These are phyloP conservation scores for Oenanthe oenanthe DNA, from an alignment of 2,113 vertebrate species.

Conservation along the genomic window DNA sequence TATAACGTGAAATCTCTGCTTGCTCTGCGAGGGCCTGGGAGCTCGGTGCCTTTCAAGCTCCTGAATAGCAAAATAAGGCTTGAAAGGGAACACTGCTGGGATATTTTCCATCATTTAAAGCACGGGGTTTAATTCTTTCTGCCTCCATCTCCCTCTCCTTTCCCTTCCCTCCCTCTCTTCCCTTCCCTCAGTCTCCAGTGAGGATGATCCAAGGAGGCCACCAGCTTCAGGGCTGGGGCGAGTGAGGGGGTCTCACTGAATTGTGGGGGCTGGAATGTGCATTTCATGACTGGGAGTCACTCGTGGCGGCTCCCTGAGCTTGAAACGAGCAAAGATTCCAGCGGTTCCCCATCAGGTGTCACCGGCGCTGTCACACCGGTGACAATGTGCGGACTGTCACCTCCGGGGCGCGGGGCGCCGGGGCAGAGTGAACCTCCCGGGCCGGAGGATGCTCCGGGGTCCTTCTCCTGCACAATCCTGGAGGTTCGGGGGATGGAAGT, in stretches of 20 bases:
- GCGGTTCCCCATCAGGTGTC: neutral
- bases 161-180: neutral
- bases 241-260: neutral
- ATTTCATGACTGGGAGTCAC: neutral
- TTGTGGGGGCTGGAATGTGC: neutral
- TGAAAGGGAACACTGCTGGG: slow-evolving; percentile 9
- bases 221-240: neutral
- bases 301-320: neutral
- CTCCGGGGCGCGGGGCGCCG: neutral
- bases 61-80: slow-evolving; percentile 42
- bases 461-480: neutral
- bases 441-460: fast-evolving
- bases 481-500: neutral
- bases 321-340: neutral
- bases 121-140: neutral
- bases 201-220: neutral
- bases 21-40: neutral
- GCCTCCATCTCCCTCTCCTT: neutral
- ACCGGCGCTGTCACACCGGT: neutral
- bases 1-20: slow-evolving; percentile 23
- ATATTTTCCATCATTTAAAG: slow-evolving; percentile 26
- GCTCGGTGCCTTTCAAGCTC: slow-evolving; percentile 22
- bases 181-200: neutral
- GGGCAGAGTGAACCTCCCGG: too few relatives aligned
- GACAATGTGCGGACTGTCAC: neutral